phyloP scores from a whole-genome alignment of 2,113 vertebrate species.

The Alethe diademata region DNA sequence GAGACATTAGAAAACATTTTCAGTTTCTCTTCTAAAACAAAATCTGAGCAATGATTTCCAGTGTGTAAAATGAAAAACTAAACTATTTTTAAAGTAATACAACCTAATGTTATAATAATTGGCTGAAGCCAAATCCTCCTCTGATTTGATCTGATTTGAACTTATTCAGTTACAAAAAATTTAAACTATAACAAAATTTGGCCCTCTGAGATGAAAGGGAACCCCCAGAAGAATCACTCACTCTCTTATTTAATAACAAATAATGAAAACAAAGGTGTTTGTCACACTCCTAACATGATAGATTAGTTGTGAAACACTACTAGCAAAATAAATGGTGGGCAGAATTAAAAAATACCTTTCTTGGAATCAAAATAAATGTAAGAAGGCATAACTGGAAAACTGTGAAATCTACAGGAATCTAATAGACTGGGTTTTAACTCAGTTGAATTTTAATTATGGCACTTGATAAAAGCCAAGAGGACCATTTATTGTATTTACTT shows the following conservation, averaged over 20 bases:
- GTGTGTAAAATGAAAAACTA: not conserved
- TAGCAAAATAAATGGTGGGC: not conserved
- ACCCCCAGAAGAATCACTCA: not conserved
- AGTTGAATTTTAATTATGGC: not conserved
- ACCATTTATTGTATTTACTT: not conserved
- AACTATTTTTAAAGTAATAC: not conserved
- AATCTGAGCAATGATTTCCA: not conserved
- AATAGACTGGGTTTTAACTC: not conserved
- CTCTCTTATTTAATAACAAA: not conserved
- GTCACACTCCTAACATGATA: not conserved
- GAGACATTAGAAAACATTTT: slow-evolving; percentile 21
- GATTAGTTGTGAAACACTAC: not conserved
- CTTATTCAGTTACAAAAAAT: not conserved
- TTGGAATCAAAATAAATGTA: not conserved
- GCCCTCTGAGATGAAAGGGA: not conserved
- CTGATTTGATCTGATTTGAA: not conserved
- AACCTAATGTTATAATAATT: not conserved
- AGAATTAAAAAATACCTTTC: not conserved
- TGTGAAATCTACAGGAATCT: not conserved
- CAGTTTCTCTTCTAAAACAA: not conserved
- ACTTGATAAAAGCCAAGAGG: not conserved
- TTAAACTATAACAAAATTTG: not conserved
- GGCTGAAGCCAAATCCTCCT: not conserved
- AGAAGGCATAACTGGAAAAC: not conserved
- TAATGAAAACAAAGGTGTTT: not conserved